Conservation (phyloP, 2,888 invertebrate species). For the Oligia fasciuncula region DNA sequence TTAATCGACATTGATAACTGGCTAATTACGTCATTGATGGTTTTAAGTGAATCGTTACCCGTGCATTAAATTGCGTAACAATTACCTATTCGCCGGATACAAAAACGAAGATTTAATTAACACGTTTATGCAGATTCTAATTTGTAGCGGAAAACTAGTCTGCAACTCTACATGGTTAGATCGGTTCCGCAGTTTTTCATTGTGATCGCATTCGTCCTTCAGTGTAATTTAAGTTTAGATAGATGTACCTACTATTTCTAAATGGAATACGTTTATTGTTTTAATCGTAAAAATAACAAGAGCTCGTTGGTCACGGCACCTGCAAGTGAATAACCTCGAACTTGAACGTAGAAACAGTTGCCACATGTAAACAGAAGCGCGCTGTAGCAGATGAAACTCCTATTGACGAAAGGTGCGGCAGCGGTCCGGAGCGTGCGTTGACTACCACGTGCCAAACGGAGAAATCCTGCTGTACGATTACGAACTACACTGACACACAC, state of each 20-base stretch:
- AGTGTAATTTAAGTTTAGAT: conserved; percentile 40
- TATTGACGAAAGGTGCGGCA: conserved; percentile 76
- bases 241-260: conserved; percentile 13
- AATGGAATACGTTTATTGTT: conserved; percentile 38
- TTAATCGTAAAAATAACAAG: conserved; percentile 45
- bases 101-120: conserved; percentile 76
- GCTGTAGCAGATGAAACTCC: conserved; percentile 82
- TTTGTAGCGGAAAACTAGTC: conserved; percentile 67
- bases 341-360: conserved; percentile 82
- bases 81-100: conserved; percentile 76
- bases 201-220: conserved; percentile 64
- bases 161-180: conserved; percentile 49
- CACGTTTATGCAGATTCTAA: conserved; percentile 70
- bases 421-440: conserved; percentile 77
- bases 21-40: conserved; percentile 34
- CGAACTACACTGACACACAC: conserved; percentile 68
- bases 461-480: conserved; percentile 75
- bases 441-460: conserved; percentile 79
- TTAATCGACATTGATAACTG: conserved; percentile 47
- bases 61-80: conserved; percentile 74
- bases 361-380: conserved; percentile 82
- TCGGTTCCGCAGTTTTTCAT: conserved; percentile 64
- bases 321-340: conserved; percentile 85
- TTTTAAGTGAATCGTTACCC: conserved; percentile 54
- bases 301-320: conserved; percentile 52